These are phyloP conservation scores for Tetranychus piercei DNA, from an alignment of 2,888 invertebrate species.

Conservation along the genomic window DNA sequence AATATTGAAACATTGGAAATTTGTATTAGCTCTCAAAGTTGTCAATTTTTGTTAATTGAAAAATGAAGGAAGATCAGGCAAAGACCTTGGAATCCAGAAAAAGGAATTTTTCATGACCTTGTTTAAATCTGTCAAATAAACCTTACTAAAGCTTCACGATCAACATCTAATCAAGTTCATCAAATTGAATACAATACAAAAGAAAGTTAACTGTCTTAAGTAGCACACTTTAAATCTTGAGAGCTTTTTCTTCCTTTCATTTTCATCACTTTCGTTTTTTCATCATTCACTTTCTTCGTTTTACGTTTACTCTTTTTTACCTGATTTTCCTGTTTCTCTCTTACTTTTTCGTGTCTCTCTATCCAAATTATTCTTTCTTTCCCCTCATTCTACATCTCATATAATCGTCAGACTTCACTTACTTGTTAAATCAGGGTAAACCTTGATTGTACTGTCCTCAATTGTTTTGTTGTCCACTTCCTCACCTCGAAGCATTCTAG, in stretches of 20 bases:
- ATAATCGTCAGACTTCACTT: slow-evolving; percentile 14
- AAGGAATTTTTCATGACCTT: neutral
- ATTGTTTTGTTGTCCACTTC: slow-evolving; percentile 57
- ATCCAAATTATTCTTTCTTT: too few species aligned
- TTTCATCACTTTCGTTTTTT: neutral
- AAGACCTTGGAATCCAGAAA: neutral
- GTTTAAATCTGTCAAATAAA: neutral
- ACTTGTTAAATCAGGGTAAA: slow-evolving; percentile 71
- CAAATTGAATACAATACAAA: neutral
- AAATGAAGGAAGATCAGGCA: neutral
- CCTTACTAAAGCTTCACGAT: neutral
- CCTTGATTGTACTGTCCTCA: slow-evolving; percentile 64
- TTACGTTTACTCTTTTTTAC: neutral
- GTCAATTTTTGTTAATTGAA: neutral
- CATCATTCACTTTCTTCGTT: neutral
- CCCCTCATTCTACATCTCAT: too few species aligned
- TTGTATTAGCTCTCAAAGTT: neutral
- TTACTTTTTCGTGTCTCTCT: neutral
- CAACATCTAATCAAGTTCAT: slow-evolving; percentile 4
- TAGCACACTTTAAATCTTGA: neutral
- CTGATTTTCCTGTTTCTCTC: neutral
- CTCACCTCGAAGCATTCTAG: slow-evolving; percentile 21
- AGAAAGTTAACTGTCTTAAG: neutral
- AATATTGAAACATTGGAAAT: too few species aligned
- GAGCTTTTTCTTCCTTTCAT: neutral